Conservation (phyloP, 2,888 invertebrate species). For the Latheticus oryzae region DNA sequence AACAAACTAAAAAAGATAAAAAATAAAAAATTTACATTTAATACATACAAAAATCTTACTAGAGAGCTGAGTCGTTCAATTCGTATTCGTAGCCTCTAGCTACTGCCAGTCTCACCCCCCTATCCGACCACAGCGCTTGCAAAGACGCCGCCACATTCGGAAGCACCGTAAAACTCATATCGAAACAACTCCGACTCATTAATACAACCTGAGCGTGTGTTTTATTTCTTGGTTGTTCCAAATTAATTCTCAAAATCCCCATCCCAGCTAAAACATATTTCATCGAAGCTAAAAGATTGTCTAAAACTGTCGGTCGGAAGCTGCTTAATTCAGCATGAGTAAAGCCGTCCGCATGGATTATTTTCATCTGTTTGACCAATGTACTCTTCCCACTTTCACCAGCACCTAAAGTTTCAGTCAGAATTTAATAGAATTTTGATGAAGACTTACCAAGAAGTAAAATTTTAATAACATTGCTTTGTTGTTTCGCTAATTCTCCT, state of each 20-base stretch:
- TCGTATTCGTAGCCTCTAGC: conserved; percentile 76
- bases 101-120: conserved; percentile 73
- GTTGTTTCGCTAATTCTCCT: conserved; percentile 70
- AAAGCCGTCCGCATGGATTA: conserved; percentile 76
- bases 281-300: conserved; percentile 75
- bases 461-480: conserved; percentile 73
- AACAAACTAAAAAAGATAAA: conserved; percentile 69
- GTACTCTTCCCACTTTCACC: conserved; percentile 78
- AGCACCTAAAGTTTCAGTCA: conserved; percentile 66
- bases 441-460: conserved; percentile 69
- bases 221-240: conserved; percentile 72
- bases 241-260: conserved; percentile 73
- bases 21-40: conserved; percentile 1
- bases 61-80: conserved; percentile 75
- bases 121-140: conserved; percentile 72
- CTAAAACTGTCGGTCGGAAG: conserved; percentile 73
- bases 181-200: conserved; percentile 68
- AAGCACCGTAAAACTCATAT: conserved; percentile 69
- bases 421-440: too few species aligned
- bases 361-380: conserved; percentile 77
- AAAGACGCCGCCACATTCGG: conserved; percentile 68
- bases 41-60: conserved; percentile 66
- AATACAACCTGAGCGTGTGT: conserved; percentile 68
- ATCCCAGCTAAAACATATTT: conserved; percentile 76
- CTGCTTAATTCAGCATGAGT: conserved; percentile 71